A percentile compares a stretch with the other conserved stretches of the same genome.
phyloP scores from a whole-genome alignment of 2,113 vertebrate genomes.

The Pollimyrus isidori region DNA sequence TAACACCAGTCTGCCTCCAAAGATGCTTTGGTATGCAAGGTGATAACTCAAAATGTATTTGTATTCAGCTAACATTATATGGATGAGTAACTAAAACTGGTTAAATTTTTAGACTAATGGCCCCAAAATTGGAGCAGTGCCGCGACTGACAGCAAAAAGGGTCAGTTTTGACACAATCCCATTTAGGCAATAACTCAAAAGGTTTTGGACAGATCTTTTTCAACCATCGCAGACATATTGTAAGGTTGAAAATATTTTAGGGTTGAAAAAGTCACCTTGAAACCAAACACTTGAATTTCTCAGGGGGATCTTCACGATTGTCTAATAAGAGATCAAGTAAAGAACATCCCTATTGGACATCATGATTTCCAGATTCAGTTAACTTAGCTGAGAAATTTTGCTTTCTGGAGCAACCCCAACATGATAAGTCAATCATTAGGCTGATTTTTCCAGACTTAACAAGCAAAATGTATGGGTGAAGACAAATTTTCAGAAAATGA shows the following conservation, averaged over 20 bases:
- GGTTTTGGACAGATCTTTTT: too few relatives aligned
- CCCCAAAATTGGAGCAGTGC: background rate
- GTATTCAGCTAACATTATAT: background rate
- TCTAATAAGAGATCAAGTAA: too few relatives aligned
- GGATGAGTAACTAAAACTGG: background rate
- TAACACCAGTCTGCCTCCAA: background rate
- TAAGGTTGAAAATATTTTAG: background rate
- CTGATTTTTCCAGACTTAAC: too few relatives aligned
- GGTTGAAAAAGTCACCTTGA: background rate
- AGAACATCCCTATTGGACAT: too few relatives aligned
- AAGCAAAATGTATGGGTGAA: too few relatives aligned
- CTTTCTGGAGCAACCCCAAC: too few relatives aligned
- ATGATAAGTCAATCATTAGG: too few relatives aligned
- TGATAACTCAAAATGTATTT: background rate
- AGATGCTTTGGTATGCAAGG: background rate
- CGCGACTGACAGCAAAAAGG: background rate
- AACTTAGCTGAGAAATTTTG: too few relatives aligned
- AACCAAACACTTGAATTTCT: background rate
- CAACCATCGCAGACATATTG: too few relatives aligned
- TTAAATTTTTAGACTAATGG: background rate
- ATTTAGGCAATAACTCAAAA: background rate
- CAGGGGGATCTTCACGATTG: too few relatives aligned
- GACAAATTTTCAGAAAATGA: too few relatives aligned
- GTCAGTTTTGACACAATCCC: background rate
- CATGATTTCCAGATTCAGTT: too few relatives aligned